These are phyloP conservation scores for Neomorphus geoffroyi DNA, from an alignment of 2,797 vertebrate species.

Conservation along the genomic window DNA sequence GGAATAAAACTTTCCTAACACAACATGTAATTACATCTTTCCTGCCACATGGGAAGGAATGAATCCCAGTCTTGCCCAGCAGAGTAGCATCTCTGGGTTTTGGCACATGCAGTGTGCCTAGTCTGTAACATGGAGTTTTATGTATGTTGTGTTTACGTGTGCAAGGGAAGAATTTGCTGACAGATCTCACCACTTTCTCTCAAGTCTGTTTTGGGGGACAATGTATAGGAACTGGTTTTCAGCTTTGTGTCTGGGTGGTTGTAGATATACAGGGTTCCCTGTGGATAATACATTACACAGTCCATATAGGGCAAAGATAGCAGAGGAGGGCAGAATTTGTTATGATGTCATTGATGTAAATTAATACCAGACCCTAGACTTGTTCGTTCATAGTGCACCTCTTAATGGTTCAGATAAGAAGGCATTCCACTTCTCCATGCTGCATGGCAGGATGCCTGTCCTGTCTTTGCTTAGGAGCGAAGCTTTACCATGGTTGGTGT, in stretches of 20 bases:
- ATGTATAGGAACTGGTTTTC: neutral
- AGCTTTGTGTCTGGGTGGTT: neutral
- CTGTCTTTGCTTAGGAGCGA: neutral
- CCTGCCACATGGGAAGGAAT: neutral
- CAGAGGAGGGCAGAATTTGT: neutral
- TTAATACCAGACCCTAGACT: neutral
- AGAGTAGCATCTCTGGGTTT: neutral
- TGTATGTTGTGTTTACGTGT: neutral
- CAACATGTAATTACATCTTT: neutral
- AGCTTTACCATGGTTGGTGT: neutral
- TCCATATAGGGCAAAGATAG: neutral
- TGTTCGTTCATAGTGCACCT: neutral
- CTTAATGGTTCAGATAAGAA: neutral
- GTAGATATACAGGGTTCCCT: neutral
- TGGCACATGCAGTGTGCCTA: accelerated
- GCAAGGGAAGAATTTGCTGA: neutral
- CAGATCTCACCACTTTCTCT: neutral
- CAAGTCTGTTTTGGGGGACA: neutral
- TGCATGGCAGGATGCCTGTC: neutral
- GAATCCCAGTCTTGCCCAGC: neutral
- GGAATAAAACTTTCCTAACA: neutral
- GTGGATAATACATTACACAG: accelerated
- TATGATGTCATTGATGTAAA: neutral
- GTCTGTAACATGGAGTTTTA: accelerated
- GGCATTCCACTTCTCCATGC: neutral